Percentiles rank a stretch among this genome's conserved stretches.
Evolutionary conservation across 2,113 vertebrate genomes (phyloP).

Genomic region (Vidua chalybeata): DNA sequence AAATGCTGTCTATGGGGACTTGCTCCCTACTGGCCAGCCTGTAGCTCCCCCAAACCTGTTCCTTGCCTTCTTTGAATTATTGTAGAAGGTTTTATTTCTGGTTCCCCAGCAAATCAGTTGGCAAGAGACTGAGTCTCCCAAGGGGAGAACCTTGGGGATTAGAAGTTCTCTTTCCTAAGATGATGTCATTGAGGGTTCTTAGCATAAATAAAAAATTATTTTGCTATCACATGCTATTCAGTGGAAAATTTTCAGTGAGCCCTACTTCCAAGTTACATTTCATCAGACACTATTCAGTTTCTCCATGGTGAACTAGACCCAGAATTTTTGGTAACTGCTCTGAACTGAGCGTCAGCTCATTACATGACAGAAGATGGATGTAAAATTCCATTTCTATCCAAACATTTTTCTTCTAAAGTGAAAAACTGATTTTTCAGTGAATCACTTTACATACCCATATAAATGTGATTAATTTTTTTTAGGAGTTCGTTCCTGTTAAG

Average conservation of each 20-base stretch:
- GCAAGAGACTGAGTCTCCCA: not conserved
- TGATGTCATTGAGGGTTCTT: not conserved
- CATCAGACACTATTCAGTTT: not conserved
- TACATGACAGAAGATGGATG: not conserved
- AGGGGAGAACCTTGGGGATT: not conserved
- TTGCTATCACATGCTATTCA: not conserved
- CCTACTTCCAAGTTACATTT: not conserved
- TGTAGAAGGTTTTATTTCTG: not conserved
- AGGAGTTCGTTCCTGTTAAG: not conserved
- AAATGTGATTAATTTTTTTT: not conserved
- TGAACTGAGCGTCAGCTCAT: accelerated
- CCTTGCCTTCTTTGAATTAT: not conserved
- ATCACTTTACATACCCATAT: not conserved
- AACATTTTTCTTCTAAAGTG: not conserved
- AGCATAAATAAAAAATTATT: not conserved
- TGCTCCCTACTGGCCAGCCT: not conserved
- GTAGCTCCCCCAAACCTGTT: not conserved
- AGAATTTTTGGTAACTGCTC: not conserved
- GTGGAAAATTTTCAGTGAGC: constrained; percentile 2
- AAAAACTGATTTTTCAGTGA: not conserved
- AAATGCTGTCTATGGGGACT: not conserved
- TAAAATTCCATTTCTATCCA: not conserved
- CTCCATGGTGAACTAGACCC: not conserved
- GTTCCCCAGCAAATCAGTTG: not conserved
- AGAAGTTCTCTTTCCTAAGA: not conserved